Base-by-base conservation (phyloP, 2,888 invertebrate genomes). In the Ornithoptera priamus region DNA sequence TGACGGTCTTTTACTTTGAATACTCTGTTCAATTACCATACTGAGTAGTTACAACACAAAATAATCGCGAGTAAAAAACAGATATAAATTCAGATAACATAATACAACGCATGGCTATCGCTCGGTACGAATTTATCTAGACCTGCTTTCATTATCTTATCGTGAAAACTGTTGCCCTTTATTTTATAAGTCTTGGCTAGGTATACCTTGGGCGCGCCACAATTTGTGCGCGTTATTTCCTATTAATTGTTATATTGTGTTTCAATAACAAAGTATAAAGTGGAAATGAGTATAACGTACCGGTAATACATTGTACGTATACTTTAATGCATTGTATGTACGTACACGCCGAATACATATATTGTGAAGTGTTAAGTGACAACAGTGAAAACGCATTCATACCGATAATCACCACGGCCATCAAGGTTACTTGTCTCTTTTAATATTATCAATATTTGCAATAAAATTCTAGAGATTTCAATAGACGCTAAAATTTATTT, bases 131-230 rank as follows among this genome's bases (percentile, higher is more conserved):
- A 88, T 90, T 91, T 92, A 92, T 92, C 92, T 92, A 92, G 92
- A 90, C 92, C 92, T 89, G 90, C 81, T 91, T 89, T 88, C 81
- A 86, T 86, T 92, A 92, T 92, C 92, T 92, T 91, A 92, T 92
- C 92, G 74, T 70, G 80, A 79, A 76, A 73, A 75, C 73, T 80
- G 83, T 82, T 83, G 86, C 85, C 88, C 84, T 89, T 89, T 89
- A 88, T 90, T 90, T 85, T 86, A 86, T 78, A 83, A 84, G 82
- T 79, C 76, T 82, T 80, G 72, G 73, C 74, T 71, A 78, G 79
- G 78, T 81, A 80, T 78, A 81, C 80, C 78, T 76, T 82, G 82
- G 85, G 81, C 77, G 85, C 81, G 84, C 77, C 82, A 75, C 76
- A 75, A 77, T 75, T 65, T 72, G 72, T 64, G 64, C 56, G 53